Base-by-base conservation (phyloP, 2,113 vertebrate genomes). In the Burhinus bistriatus region DNA sequence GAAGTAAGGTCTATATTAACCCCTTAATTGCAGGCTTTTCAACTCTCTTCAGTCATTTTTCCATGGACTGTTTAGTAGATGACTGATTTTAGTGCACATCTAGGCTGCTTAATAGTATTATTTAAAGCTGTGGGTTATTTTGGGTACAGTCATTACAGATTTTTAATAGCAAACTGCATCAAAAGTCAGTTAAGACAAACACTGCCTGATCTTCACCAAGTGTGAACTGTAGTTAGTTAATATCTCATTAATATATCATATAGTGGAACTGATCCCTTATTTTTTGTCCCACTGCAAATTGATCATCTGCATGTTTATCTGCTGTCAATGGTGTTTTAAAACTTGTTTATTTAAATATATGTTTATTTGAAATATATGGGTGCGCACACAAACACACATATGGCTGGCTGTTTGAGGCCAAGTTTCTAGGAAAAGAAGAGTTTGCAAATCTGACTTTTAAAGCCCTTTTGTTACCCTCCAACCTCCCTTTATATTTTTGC, bases 261-360 rank as follows among this genome's bases (percentile, higher is more conserved):
- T 42, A 76, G 20, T 21, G 55, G 38, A 93, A 91, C 13, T 22
- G 0, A 58, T 9, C 2, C 3, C 13, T 55, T 70, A 66, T 68
- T 58, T 71, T 29, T 82, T 68, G 14, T 52, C 26, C 19, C 19
- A 57, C 32, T 84, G 29, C 11, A 92, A 45, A 75, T 6, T 69
- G 47, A 34, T 58, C 12, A 15, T 83, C 30, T 34, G 17, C 5
- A 6, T 29, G 6, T 78, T 84, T 78, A n/a, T 58, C 29, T 61
- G 8, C 29, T 72, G 16, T 64, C 72, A 72, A 9, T 18, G 32
- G 27, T 49, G 20, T 12, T 93, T 87, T 79, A 73, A 83, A 30
- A 26, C 34, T 81, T 90, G 34, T 78, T 93, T 84, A 36, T 72
- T 91, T 89, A 93, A 89, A 92, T 59, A n/a, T n/a, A n/a, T n/a